Evolutionary conservation across 2,797 vertebrate genomes (phyloP).

Genomic region (Pseudochirops cupreus): DNA sequence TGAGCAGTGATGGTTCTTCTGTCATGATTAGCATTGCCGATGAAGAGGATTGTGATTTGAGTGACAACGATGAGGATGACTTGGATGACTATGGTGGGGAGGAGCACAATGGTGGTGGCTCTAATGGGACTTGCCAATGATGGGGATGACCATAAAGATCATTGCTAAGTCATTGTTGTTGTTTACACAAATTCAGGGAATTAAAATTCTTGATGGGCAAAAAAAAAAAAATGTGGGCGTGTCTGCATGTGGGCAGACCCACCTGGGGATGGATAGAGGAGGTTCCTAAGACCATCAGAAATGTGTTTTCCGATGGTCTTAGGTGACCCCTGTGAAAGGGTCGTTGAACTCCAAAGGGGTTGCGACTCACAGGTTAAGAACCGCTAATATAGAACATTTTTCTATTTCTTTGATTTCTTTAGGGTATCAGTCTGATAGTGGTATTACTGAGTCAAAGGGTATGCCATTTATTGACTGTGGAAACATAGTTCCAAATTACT

Average conservation of each 20-base stretch:
- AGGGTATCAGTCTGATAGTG: neutral
- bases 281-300: too few species aligned
- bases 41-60: constrained; percentile 44
- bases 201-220: neutral
- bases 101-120: neutral
- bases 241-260: too few species aligned
- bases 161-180: neutral
- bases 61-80: neutral
- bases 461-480: neutral
- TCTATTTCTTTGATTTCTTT: neutral
- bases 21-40: constrained; percentile 82
- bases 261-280: too few species aligned
- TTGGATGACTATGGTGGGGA: neutral
- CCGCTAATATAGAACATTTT: too few species aligned
- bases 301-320: too few species aligned
- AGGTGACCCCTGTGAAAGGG: too few species aligned
- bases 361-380: too few species aligned
- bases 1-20: constrained; percentile 87
- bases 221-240: too few species aligned
- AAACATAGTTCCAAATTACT: neutral
- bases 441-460: neutral
- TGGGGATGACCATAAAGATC: neutral
- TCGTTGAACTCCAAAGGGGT: too few species aligned
- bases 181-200: constrained; percentile 41
- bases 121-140: neutral